Conservation (phyloP, 2,113 vertebrate species). For the Manacus vitellinus region DNA sequence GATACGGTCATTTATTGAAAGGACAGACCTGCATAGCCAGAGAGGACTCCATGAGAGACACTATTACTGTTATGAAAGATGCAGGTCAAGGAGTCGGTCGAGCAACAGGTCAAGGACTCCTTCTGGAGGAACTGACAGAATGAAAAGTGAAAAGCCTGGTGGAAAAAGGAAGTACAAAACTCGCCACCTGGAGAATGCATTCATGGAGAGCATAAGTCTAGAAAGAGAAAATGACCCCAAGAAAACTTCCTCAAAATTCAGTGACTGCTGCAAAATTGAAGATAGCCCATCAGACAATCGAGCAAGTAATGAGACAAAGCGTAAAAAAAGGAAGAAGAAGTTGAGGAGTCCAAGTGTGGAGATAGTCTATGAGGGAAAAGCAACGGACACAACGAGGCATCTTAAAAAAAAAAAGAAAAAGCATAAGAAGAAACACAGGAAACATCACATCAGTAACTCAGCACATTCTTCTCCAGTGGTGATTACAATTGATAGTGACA, state of each 20-base stretch:
- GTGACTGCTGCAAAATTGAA: conserved; percentile 65
- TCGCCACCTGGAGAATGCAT: conserved; percentile 82
- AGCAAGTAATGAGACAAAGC: conserved; percentile 71
- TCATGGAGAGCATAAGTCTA: conserved; percentile 4
- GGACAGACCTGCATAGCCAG: conserved; percentile 66
- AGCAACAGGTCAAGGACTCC: conserved; percentile 76
- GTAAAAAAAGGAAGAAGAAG: conserved; percentile 77
- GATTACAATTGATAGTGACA: conserved; percentile 89
- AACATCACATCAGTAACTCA: conserved; percentile 58
- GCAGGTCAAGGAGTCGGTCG: conserved; percentile 79
- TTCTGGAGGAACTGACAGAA: conserved; percentile 67
- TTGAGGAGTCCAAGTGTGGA: conserved; percentile 84
- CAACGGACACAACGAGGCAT: conserved; percentile 67
- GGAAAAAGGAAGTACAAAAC: conserved; percentile 94
- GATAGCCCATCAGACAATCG: conserved; percentile 66
- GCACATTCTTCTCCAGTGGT: conserved; percentile 72
- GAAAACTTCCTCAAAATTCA: conserved; percentile 59
- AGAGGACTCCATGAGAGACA: conserved; percentile 76
- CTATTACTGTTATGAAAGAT: conserved; percentile 72
- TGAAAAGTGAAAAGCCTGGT: conserved; percentile 81
- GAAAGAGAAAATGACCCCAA: conserved; percentile 53
- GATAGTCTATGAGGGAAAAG: conserved; percentile 81
- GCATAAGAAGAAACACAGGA: conserved; percentile 87
- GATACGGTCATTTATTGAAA: conserved; percentile 74
- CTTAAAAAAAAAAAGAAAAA: conserved; percentile 92